These are phyloP conservation scores for Calvadosia cruxmelitensis DNA, from an alignment of 30 jellyfish, hydroid and myxozoan species.

Conservation along the genomic window DNA sequence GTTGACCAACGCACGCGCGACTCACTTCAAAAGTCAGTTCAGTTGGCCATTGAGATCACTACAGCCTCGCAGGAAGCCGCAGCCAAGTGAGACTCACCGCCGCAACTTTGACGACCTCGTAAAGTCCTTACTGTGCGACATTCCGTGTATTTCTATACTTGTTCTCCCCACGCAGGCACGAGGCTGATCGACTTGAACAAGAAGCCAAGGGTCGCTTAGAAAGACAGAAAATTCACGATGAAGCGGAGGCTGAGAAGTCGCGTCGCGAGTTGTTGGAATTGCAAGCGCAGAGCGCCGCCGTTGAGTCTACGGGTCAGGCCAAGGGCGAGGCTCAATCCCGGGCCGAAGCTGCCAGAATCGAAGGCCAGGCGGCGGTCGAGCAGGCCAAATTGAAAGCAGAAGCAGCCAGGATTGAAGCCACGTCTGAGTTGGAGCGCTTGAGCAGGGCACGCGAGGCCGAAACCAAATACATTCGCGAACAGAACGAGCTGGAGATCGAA, in stretches of 20 bases:
- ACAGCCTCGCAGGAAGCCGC: constrained; percentile 98
- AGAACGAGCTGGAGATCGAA: constrained; percentile 72
- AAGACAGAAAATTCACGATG: constrained; percentile 90
- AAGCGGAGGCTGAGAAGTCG: constrained; percentile 92
- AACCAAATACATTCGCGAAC: constrained; percentile 66
- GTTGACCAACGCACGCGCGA: constrained; percentile 99
- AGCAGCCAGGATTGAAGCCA: constrained; percentile 85
- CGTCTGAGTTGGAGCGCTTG: constrained; percentile 78
- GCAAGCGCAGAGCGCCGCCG: constrained; percentile 97
- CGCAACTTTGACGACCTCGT: no score
- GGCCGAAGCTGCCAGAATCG: constrained; percentile 93
- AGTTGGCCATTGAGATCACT: constrained; percentile 90
- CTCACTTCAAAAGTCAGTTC: constrained; percentile 92
- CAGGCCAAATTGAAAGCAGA: constrained; percentile 86
- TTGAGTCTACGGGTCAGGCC: constrained; percentile 97
- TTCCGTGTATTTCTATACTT: no score
- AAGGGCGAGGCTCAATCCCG: constrained; percentile 98
- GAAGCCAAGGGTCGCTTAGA: constrained; percentile 95
- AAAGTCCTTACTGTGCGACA: no score
- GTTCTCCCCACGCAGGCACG: constrained; percentile 79
- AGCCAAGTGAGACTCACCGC: constrained; percentile 90
- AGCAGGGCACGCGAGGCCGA: constrained; percentile 93
- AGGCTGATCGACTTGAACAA: constrained; percentile 97
- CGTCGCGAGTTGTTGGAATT: constrained; percentile 84
- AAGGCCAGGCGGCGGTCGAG: constrained; percentile 98